Evolutionary conservation across 2,113 vertebrate species (phyloP).

Genomic region (Cyprinus carpio): DNA sequence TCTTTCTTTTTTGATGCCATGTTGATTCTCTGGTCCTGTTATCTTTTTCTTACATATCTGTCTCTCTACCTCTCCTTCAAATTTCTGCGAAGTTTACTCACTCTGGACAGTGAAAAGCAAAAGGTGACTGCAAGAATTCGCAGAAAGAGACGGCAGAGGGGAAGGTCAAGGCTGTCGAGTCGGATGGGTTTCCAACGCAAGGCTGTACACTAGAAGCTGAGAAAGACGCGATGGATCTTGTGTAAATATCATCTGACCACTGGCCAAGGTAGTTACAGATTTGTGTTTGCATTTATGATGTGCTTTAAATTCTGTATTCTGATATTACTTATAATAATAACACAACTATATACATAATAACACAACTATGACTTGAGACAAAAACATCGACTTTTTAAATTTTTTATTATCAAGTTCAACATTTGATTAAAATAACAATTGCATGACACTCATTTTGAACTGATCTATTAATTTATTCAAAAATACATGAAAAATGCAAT

Average conservation of each 20-base stretch:
- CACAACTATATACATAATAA: background rate
- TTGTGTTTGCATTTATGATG: background rate
- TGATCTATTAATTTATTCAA: background rate
- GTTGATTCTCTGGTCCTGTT: conserved; percentile 61
- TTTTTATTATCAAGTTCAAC: background rate
- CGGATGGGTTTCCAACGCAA: conserved; percentile 54
- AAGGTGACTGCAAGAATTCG: conserved; percentile 54
- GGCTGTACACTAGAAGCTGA: conserved; percentile 46
- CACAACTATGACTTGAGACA: background rate
- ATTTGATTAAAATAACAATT: background rate
- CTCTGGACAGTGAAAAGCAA: conserved; percentile 60
- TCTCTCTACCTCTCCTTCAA: conserved; percentile 63
- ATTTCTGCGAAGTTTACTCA: conserved; percentile 57
- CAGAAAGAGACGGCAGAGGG: conserved; percentile 58
- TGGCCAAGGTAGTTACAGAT: background rate
- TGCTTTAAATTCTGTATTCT: background rate
- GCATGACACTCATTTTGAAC: background rate
- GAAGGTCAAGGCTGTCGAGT: conserved; percentile 57
- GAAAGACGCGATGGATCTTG: background rate
- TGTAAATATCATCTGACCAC: background rate
- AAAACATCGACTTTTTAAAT: background rate
- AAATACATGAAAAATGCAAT: background rate
- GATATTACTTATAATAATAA: background rate
- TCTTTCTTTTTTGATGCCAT: conserved; percentile 46
- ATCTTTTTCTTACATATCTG: conserved; percentile 61